A percentile compares a stretch with the other conserved stretches of the same genome.
Evolutionary conservation across 2,797 vertebrate species (phyloP).

Genomic region (Anas capensis): DNA sequence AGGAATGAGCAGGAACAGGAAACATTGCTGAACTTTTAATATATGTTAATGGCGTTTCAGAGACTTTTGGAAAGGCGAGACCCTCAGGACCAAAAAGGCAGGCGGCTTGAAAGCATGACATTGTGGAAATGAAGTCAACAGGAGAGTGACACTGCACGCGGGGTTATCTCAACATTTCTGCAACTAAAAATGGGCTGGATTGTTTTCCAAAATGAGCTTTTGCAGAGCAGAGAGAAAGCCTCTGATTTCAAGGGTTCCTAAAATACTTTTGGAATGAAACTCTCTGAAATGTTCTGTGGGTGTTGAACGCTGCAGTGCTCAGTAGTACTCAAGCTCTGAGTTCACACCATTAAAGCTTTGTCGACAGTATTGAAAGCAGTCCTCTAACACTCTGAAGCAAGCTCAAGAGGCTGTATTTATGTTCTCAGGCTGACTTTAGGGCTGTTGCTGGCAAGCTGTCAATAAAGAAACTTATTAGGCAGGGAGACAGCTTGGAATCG

Average conservation of each 20-base stretch:
- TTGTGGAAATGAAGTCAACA: conserved; percentile 14
- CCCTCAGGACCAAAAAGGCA: not conserved
- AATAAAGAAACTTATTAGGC: conserved; percentile 57
- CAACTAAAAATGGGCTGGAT: conserved; percentile 52
- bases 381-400: conserved; percentile 47
- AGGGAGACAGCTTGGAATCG: conserved; percentile 55
- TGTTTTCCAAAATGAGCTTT: conserved; percentile 59
- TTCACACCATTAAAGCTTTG: conserved; percentile 69
- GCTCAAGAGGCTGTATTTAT: conserved; percentile 68
- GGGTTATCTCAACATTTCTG: conserved; percentile 47
- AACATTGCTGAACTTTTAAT: not conserved
- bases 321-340: conserved; percentile 45
- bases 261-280: conserved; percentile 53
- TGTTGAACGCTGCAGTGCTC: conserved; percentile 58
- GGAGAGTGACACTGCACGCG: not conserved
- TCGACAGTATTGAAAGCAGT: conserved; percentile 38
- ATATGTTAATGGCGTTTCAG: not conserved
- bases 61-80: not conserved
- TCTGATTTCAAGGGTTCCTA: conserved; percentile 72
- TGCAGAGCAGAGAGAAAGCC: conserved; percentile 59
- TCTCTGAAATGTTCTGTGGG: conserved; percentile 50
- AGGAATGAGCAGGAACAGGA: not conserved
- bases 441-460: conserved; percentile 65
- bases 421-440: conserved; percentile 67
- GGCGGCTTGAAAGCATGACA: not conserved